Evolutionary conservation across 2,797 vertebrate species (phyloP).

Genomic region (Cossypha heuglini): DNA sequence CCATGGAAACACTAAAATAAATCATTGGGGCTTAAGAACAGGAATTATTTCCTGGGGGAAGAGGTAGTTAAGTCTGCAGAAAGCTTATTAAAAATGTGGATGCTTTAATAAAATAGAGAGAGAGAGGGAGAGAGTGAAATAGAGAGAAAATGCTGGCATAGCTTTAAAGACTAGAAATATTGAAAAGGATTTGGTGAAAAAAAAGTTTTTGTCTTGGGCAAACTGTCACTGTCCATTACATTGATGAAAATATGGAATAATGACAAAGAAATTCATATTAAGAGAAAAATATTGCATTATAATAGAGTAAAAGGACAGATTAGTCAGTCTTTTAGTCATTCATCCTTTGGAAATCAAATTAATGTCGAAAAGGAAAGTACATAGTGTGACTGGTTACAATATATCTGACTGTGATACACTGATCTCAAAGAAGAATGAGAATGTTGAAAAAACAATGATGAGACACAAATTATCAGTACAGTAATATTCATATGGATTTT

Average conservation of each 20-base stretch:
- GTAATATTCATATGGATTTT: not conserved
- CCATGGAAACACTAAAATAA: not conserved
- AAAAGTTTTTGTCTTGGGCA: not conserved
- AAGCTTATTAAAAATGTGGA: not conserved
- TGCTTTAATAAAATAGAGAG: not conserved
- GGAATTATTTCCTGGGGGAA: not conserved
- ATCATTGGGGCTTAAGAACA: not conserved
- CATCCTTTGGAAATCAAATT: not conserved
- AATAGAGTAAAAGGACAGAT: not conserved
- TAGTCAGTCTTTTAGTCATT: not conserved
- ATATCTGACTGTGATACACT: not conserved
- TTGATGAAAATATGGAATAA: not conserved
- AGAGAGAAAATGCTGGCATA: not conserved
- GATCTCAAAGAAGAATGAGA: not conserved
- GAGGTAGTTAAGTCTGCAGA: not conserved
- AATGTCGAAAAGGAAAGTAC: not conserved
- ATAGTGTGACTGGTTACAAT: not conserved
- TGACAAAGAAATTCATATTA: not conserved
- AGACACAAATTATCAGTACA: not conserved
- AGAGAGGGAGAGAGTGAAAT: not conserved
- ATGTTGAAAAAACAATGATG: not conserved
- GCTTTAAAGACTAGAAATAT: not conserved
- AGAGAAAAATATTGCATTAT: not conserved
- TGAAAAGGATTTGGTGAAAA: not conserved
- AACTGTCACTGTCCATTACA: not conserved